Evolutionary conservation across 1,140 invertebrate species (phyloP).

Genomic region (Penaeus vannamei): DNA sequence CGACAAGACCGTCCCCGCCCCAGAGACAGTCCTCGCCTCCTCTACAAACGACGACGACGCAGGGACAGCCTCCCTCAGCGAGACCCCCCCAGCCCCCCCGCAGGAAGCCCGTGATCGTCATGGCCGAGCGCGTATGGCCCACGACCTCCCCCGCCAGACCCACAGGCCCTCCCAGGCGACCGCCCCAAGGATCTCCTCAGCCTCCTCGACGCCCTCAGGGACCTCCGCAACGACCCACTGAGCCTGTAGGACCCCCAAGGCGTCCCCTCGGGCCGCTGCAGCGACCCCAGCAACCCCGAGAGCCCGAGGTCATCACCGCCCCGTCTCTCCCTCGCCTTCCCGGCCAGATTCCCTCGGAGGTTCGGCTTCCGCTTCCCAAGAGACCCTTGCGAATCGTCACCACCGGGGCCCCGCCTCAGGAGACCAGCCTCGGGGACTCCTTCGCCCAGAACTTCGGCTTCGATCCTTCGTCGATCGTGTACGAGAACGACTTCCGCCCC

Average conservation of each 20-base stretch:
- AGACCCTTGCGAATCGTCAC: background rate
- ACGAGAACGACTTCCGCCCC: slow-evolving; percentile 87
- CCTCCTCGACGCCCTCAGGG: no score
- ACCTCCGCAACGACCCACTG: no score
- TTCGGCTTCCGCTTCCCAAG: background rate
- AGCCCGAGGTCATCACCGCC: slow-evolving; percentile 45
- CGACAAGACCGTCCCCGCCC: background rate
- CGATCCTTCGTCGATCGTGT: slow-evolving; percentile 83
- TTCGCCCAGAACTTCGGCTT: slow-evolving; percentile 77
- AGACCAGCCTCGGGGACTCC: background rate
- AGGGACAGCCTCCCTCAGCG: background rate
- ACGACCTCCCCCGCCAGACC: background rate
- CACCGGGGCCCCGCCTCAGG: background rate
- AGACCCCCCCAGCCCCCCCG: background rate
- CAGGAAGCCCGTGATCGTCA: no score
- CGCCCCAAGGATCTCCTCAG: no score
- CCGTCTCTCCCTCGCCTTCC: slow-evolving; percentile 36
- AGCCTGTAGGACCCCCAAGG: background rate
- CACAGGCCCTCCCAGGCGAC: background rate
- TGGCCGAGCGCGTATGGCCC: no score
- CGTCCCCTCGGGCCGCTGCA: slow-evolving; percentile 73
- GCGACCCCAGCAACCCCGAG: slow-evolving; percentile 72
- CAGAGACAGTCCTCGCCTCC: background rate
- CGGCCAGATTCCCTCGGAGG: background rate
- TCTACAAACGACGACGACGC: background rate